These are phyloP conservation scores for Crossoptilon crossoptilon DNA, from an alignment of 2,797 vertebrate genomes.

Conservation along the genomic window DNA sequence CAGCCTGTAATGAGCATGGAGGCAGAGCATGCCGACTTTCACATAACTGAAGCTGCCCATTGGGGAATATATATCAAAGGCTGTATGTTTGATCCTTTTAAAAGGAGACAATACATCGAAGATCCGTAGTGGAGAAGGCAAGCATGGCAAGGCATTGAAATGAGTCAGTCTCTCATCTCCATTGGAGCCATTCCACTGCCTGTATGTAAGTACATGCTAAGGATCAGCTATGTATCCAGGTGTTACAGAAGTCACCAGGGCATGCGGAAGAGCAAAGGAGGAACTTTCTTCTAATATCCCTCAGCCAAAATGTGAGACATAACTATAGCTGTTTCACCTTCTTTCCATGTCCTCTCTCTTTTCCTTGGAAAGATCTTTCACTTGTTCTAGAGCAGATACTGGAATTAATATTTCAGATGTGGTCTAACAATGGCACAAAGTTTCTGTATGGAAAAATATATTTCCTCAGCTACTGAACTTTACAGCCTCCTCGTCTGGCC, in stretches of 20 bases:
- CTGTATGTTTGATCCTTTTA: background rate
- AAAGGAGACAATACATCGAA: background rate
- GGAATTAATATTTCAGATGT: background rate
- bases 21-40: background rate
- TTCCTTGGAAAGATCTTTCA: background rate
- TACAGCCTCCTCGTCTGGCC: background rate
- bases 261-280: background rate
- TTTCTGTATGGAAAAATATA: background rate
- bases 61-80: background rate
- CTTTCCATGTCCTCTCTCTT: background rate
- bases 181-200: fast-evolving
- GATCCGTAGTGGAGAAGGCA: background rate
- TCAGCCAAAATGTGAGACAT: background rate
- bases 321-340: background rate
- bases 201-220: background rate
- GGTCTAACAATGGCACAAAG: background rate
- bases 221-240: fast-evolving
- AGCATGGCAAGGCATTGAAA: background rate
- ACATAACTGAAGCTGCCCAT: background rate
- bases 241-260: background rate
- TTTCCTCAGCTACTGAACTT: background rate
- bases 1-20: fast-evolving
- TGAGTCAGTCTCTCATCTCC: background rate
- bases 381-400: background rate
- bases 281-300: background rate